Percentiles rank a stretch among this genome's conserved stretches.
Evolutionary conservation across 2,113 vertebrate genomes (phyloP).

Genomic region (Hippopotamus amphibius): DNA sequence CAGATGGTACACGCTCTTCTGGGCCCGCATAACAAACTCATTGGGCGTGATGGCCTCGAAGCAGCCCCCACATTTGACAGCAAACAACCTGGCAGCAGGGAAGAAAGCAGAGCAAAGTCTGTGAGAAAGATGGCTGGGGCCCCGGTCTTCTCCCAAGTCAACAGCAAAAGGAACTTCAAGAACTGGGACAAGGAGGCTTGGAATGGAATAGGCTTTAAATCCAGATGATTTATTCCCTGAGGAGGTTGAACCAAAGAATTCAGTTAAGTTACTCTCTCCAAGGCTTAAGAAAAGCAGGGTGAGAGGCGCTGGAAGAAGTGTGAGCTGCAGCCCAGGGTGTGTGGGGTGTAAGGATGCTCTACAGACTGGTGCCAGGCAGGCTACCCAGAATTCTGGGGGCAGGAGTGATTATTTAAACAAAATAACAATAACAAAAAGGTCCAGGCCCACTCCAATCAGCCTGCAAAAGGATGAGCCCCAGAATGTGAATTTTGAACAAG

Average conservation of each 20-base stretch:
- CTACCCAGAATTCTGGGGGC: neutral
- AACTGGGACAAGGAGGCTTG: neutral
- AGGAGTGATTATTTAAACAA: neutral
- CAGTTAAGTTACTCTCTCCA: neutral
- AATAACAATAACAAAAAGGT: neutral
- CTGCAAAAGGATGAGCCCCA: neutral
- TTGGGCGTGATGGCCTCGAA: constrained; percentile 91
- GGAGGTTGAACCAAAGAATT: neutral
- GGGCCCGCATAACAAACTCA: constrained; percentile 96
- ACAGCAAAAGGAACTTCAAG: neutral
- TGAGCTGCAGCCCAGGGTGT: neutral
- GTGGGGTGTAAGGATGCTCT: neutral
- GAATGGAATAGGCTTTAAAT: neutral
- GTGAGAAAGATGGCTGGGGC: neutral
- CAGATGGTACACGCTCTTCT: constrained; percentile 96
- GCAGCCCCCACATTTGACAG: constrained; percentile 94
- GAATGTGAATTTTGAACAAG: neutral
- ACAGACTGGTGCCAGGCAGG: neutral
- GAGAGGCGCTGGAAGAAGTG: neutral
- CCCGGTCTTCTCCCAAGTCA: neutral
- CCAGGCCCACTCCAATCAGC: neutral
- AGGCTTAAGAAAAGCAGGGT: neutral
- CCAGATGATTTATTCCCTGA: neutral
- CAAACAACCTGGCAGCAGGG: constrained; percentile 90
- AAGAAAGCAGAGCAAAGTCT: constrained; percentile 28